Evolutionary conservation across 2,888 invertebrate genomes (phyloP), one percentile per base, ranked within the genome.

Genomic region (Alloscopus bannaensis): DNA sequence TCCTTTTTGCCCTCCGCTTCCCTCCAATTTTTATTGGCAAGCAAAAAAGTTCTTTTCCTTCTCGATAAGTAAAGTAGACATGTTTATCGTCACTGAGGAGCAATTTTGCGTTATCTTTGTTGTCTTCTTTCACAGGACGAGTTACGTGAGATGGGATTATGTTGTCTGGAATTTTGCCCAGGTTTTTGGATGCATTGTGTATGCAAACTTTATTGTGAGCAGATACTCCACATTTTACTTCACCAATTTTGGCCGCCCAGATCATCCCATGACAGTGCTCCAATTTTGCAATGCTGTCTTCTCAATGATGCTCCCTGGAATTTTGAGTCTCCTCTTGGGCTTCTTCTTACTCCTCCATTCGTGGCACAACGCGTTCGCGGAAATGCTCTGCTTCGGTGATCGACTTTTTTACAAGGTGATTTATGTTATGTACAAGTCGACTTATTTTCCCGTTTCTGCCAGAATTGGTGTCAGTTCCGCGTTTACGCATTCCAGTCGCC

Each of bases 311-410:
- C 89, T 95, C 76, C 94, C 95, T 0, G 93, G 93, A 0, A 91
- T 93, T 0, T 89, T 94, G 59, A 90, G 93, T 0, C 92, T 93
- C 81, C 87, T 95, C 0, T 91, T 92, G 86, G 93, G 93, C 2
- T 97, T 97, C 89, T 98, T 96, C 89, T 92, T 94, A 81, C 89
- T 98, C 1, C 90, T 98, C 3, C 98, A 99, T 87, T 92, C 94
- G 1, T 97, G 97, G 95, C 90, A 94, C 87, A 99, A 98, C 88
- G 94, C 94, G 22, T 95, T 94, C 87, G 94, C 96, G 0, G 98
- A 99, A 88, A 90, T 97, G 89, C 88, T 97, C 80, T 91, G 91
- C 80, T 99, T 98, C 88, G 94, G 92, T 4, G 96, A 98, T 90
- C 89, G 97, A 87, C 90, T 93, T 90, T 93, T 95, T 90, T 93